A percentile compares a stretch with the other conserved stretches of the same genome.
Conservation (phyloP, 2,888 invertebrate genomes). For the Cheilosia urbana region DNA sequence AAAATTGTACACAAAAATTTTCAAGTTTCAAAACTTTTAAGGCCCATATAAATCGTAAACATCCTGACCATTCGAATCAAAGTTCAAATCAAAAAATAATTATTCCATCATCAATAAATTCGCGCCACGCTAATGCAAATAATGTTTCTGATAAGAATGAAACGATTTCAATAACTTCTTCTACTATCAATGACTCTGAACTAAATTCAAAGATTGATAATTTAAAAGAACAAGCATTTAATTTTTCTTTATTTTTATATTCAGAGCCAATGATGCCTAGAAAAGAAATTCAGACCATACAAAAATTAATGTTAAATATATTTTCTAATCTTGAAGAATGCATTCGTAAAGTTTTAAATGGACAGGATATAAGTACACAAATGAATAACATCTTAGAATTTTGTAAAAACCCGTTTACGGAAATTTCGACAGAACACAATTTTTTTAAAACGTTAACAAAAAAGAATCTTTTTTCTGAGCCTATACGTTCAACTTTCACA, state of each 20-base stretch:
- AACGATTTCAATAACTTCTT: not conserved
- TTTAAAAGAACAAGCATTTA: constrained; percentile 31
- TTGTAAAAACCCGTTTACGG: constrained; percentile 17
- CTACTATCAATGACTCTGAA: constrained; percentile 10
- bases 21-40: constrained; percentile 9
- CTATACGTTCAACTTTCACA: constrained; percentile 8
- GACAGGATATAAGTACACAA: constrained; percentile 14
- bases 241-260: constrained; percentile 42
- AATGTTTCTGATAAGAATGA: not conserved
- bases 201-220: constrained; percentile 28
- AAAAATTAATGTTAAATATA: constrained; percentile 31
- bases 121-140: not conserved
- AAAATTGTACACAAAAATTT: constrained; percentile 9
- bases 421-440: constrained; percentile 44
- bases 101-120: not conserved
- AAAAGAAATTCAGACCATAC: constrained; percentile 44
- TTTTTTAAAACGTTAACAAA: constrained; percentile 55
- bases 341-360: constrained; percentile 6
- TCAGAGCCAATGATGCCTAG: constrained; percentile 40
- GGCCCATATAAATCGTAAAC: not conserved
- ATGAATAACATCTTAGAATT: constrained; percentile 8
- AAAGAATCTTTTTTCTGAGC: constrained; percentile 18
- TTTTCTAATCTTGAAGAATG: constrained; percentile 46
- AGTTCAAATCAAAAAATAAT: not conserved
- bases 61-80: not conserved